Evolutionary conservation across 2,113 vertebrate species (phyloP).

Genomic region (Macquaria australasica): DNA sequence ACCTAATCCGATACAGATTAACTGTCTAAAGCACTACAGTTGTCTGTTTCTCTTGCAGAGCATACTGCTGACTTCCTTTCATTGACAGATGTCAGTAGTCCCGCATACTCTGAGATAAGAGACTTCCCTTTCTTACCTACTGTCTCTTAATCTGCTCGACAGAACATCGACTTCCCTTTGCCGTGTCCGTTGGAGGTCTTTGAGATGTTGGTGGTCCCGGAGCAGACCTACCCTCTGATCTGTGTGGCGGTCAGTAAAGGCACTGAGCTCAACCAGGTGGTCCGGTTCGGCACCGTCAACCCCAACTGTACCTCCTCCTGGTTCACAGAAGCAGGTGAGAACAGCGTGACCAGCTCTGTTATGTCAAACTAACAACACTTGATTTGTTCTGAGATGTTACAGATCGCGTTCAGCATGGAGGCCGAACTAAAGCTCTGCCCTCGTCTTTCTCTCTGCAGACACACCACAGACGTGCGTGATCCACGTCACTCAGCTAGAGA

Average conservation of each 20-base stretch:
- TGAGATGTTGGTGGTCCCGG: constrained; percentile 98
- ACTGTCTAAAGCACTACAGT: not conserved
- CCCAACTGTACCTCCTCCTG: constrained; percentile 95
- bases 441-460: constrained; percentile 83
- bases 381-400: not conserved
- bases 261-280: constrained; percentile 95
- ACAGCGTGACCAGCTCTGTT: constrained; percentile 32
- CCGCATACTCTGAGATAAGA: not conserved
- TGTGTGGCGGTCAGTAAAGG: constrained; percentile 97
- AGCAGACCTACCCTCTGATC: constrained; percentile 95
- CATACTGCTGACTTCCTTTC: not conserved
- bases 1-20: not conserved
- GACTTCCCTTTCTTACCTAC: not conserved
- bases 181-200: constrained; percentile 96
- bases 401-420: not conserved
- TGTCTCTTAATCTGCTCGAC: not conserved
- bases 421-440: not conserved
- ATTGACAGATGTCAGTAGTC: not conserved
- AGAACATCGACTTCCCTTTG: constrained; percentile 97
- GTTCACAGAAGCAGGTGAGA: constrained; percentile 95
- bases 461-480: constrained; percentile 95
- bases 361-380: not conserved
- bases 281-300: constrained; percentile 97
- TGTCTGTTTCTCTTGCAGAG: not conserved
- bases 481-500: constrained; percentile 96